Percentiles rank a stretch among this genome's conserved stretches.
phyloP scores from a whole-genome alignment of 2,888 invertebrate genomes.

The Cheilosia pagana region DNA sequence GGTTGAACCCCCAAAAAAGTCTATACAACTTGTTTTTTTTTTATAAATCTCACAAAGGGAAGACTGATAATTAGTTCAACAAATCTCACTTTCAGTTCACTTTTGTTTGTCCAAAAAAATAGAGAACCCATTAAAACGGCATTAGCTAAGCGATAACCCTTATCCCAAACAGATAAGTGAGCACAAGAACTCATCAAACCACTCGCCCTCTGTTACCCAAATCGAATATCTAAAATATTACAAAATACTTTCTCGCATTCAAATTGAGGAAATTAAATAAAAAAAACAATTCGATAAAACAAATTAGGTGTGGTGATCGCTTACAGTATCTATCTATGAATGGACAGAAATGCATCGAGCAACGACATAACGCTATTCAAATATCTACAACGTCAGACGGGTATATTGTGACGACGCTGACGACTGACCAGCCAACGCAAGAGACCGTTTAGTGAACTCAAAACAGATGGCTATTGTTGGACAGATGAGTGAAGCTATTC shows the following conservation, averaged over 20 bases:
- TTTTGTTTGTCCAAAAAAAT: not conserved
- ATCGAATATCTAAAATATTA: slow-evolving; percentile 22
- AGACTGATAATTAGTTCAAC: too few species aligned
- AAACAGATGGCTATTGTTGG: slow-evolving; percentile 20
- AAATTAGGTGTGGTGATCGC: slow-evolving; percentile 58
- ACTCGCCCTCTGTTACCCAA: slow-evolving; percentile 11
- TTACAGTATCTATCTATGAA: not conserved
- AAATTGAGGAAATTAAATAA: slow-evolving; percentile 4
- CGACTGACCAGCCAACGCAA: too few species aligned
- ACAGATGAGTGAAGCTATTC: not conserved
- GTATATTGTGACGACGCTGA: slow-evolving; percentile 9
- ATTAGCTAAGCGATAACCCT: slow-evolving; percentile 27
- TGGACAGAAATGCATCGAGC: slow-evolving; percentile 38
- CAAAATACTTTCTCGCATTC: slow-evolving; percentile 47
- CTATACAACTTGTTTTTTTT: too few species aligned
- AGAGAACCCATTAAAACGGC: slow-evolving; percentile 40
- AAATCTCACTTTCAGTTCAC: too few species aligned
- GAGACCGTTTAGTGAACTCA: slow-evolving; percentile 9
- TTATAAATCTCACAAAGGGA: too few species aligned
- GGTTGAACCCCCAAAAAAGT: too few species aligned
- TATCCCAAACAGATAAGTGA: not conserved
- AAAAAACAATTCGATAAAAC: slow-evolving; percentile 25
- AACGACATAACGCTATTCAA: slow-evolving; percentile 13
- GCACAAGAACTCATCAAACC: not conserved
- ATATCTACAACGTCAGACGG: not conserved